Percentiles rank a stretch among this genome's conserved stretches.
Evolutionary conservation across 2,797 vertebrate species (phyloP).

Genomic region (Cichlasoma orientale): DNA sequence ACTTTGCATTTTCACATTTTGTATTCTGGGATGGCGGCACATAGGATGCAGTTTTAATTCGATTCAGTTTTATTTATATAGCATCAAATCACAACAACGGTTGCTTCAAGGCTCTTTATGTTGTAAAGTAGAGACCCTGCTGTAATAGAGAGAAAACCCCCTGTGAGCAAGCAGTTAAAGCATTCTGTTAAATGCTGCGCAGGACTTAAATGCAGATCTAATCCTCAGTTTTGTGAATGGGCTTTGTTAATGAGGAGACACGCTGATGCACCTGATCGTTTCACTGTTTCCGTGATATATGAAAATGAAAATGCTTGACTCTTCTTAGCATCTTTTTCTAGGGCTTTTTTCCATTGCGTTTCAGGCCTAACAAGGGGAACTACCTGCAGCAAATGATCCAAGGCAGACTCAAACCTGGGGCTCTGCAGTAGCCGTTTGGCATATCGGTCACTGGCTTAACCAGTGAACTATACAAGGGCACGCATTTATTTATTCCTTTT

Average conservation of each 20-base stretch:
- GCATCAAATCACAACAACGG: background rate
- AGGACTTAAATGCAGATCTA: background rate
- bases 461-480: background rate
- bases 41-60: background rate
- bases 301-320: too few species aligned
- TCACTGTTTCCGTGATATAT: too few species aligned
- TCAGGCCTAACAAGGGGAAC: too few species aligned
- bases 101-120: background rate
- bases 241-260: too few species aligned
- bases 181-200: background rate
- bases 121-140: background rate
- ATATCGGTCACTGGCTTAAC: background rate
- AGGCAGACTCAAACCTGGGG: background rate
- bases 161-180: background rate
- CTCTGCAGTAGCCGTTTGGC: background rate
- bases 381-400: background rate
- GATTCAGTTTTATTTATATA: background rate
- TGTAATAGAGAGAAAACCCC: background rate
- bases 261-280: too few species aligned
- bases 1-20: slow-evolving; percentile 17
- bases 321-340: too few species aligned
- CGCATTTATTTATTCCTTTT: background rate
- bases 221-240: background rate
- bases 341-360: too few species aligned
- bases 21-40: too few species aligned